phyloP scores from a whole-genome alignment of 1,140 invertebrate species.

The Whitmania pigra region DNA sequence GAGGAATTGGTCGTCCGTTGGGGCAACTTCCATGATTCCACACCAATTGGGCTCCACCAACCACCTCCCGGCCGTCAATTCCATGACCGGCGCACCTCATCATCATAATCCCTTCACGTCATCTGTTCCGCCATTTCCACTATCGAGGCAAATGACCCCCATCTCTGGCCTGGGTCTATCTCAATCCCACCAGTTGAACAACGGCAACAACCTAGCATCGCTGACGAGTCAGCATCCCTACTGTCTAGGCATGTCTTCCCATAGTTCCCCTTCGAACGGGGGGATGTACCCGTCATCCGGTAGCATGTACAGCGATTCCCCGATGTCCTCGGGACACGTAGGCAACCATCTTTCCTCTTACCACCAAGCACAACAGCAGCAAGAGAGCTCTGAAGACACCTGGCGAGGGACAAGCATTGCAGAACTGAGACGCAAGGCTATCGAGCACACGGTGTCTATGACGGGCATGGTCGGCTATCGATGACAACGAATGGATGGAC shows the following conservation, averaged over 20 bases:
- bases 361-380: slow-evolving; percentile 14
- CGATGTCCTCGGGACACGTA: neutral
- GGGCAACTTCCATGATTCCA: slow-evolving; percentile 1
- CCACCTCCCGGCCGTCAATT: neutral
- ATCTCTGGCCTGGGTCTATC: neutral
- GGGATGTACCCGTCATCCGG: slow-evolving; percentile 11
- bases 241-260: neutral
- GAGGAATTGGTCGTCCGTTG: neutral
- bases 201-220: neutral
- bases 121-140: slow-evolving; percentile 8
- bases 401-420: slow-evolving; percentile 73
- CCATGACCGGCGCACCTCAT: neutral
- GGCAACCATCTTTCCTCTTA: neutral
- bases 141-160: slow-evolving; percentile 10
- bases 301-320: slow-evolving; percentile 14
- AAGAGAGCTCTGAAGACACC: slow-evolving; percentile 47
- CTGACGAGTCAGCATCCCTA: slow-evolving; percentile 30
- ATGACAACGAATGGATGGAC: neutral
- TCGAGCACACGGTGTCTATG: slow-evolving; percentile 54
- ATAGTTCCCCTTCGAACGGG: neutral
- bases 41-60: neutral
- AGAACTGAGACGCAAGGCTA: slow-evolving; percentile 66
- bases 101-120: slow-evolving; percentile 4
- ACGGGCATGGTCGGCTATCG: slow-evolving; percentile 18
- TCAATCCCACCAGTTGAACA: neutral